Percentiles rank a stretch among this genome's conserved stretches.
phyloP scores from a whole-genome alignment of 2,113 vertebrate genomes.

The Amazona vittata region DNA sequence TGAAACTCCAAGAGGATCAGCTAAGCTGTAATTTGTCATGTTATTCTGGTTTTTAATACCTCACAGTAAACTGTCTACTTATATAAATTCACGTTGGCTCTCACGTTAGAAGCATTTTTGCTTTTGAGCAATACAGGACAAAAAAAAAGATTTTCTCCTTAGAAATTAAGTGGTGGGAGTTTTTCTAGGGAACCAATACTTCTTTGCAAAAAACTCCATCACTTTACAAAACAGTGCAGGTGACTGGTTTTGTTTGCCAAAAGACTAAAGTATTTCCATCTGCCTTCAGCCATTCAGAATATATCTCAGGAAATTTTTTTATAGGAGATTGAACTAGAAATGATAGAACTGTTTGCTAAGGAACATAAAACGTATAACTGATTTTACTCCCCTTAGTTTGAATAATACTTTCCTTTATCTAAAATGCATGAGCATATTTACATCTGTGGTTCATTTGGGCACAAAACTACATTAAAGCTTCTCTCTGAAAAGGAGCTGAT shows the following conservation, averaged over 20 bases:
- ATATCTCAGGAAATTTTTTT: background rate
- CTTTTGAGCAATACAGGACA: background rate
- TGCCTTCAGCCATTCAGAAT: background rate
- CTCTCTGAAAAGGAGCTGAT: background rate
- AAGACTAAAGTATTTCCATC: background rate
- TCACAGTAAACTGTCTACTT: background rate
- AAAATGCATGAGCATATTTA: constrained; percentile 42
- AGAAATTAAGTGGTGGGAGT: background rate
- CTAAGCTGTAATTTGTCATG: background rate
- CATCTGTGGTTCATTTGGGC: background rate
- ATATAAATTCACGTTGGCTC: background rate
- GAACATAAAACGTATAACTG: background rate
- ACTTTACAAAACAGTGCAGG: background rate
- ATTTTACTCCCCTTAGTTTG: background rate
- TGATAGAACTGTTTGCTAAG: constrained; percentile 8
- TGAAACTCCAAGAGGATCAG: background rate
- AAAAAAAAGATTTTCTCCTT: background rate
- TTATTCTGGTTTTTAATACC: background rate
- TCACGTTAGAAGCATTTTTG: background rate
- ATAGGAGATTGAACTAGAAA: background rate
- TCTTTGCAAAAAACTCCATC: background rate
- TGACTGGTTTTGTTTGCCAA: background rate
- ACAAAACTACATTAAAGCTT: background rate
- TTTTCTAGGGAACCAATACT: background rate
- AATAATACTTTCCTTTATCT: constrained; percentile 36